Evolutionary conservation across 2,113 vertebrate species (phyloP).

Genomic region (Reinhardtius hippoglossoides): DNA sequence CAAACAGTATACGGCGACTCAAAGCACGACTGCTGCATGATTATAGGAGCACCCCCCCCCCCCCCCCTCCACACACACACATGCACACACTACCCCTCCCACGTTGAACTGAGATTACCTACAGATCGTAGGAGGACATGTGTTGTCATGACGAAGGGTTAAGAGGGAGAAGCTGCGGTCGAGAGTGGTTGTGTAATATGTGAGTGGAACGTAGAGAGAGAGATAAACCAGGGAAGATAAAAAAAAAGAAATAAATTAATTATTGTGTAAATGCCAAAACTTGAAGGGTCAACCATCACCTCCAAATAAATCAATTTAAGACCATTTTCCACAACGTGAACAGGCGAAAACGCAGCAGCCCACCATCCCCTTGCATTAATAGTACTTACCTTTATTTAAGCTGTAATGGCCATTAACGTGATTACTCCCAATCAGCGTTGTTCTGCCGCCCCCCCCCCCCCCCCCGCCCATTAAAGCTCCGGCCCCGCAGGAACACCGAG

Average conservation of each 20-base stretch:
- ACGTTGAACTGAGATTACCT: neutral
- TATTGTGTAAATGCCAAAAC: neutral
- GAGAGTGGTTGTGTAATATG: too few species aligned
- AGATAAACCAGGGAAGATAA: neutral
- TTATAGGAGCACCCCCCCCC: neutral
- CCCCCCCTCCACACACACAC: neutral
- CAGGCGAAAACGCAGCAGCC: neutral
- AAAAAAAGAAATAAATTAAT: neutral
- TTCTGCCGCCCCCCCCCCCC: conserved; percentile 33
- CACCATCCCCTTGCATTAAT: neutral
- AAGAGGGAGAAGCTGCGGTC: neutral
- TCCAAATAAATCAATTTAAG: too few species aligned
- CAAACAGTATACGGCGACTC: neutral
- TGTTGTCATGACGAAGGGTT: neutral
- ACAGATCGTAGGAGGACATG: neutral
- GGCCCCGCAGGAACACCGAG: neutral
- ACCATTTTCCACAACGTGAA: neutral
- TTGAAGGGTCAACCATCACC: too few species aligned
- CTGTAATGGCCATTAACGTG: conserved; percentile 22
- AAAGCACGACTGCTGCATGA: neutral
- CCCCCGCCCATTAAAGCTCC: conserved; percentile 30
- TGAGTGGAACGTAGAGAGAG: neutral
- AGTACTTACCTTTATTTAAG: conserved; percentile 4
- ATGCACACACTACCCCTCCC: neutral
- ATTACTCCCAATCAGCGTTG: conserved; percentile 26